These are phyloP conservation scores for Bedellia somnulentella DNA, from an alignment of 2,888 invertebrate genomes.

Conservation along the genomic window DNA sequence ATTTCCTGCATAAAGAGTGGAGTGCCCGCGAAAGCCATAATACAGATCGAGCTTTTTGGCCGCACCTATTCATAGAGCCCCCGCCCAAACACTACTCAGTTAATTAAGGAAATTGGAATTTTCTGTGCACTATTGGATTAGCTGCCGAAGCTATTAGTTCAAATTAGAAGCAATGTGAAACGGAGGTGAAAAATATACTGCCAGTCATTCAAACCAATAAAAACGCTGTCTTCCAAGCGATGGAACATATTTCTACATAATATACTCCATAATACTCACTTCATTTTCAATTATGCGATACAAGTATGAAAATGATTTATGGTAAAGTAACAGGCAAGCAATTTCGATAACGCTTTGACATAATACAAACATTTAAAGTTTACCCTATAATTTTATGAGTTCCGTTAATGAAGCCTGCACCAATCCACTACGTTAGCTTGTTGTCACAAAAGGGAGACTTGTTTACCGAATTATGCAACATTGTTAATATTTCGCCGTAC, in stretches of 20 bases:
- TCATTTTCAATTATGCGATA: too few relatives aligned
- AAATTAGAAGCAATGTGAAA: conserved; percentile 49
- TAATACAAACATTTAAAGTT: too few relatives aligned
- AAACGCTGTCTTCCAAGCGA: too few relatives aligned
- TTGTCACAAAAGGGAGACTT: conserved; percentile 16
- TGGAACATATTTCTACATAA: too few relatives aligned
- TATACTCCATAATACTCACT: too few relatives aligned
- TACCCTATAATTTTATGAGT: conserved; percentile 36
- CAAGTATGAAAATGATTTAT: too few relatives aligned
- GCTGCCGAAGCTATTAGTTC: conserved; percentile 53
- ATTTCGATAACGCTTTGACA: too few relatives aligned
- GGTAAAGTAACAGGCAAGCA: too few relatives aligned
- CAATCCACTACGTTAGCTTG: conserved; percentile 26
- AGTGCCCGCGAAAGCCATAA: too few relatives aligned
- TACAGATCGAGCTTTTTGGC: too few relatives aligned
- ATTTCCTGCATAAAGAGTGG: too few relatives aligned
- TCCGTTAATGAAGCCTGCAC: conserved; percentile 36
- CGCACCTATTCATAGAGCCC: conserved; percentile 44
- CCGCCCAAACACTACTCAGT: conserved; percentile 39
- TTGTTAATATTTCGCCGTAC: conserved; percentile 1
- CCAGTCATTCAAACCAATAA: conserved; percentile 25
- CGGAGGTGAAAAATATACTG: conserved; percentile 21
- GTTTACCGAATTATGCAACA: conserved; percentile 29
- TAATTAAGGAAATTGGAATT: conserved; percentile 61
- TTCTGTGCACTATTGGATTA: conserved; percentile 50